Percentiles rank a stretch among this genome's conserved stretches.
Evolutionary conservation across 2,888 invertebrate genomes (phyloP).

Genomic region (Graphium colonna): DNA sequence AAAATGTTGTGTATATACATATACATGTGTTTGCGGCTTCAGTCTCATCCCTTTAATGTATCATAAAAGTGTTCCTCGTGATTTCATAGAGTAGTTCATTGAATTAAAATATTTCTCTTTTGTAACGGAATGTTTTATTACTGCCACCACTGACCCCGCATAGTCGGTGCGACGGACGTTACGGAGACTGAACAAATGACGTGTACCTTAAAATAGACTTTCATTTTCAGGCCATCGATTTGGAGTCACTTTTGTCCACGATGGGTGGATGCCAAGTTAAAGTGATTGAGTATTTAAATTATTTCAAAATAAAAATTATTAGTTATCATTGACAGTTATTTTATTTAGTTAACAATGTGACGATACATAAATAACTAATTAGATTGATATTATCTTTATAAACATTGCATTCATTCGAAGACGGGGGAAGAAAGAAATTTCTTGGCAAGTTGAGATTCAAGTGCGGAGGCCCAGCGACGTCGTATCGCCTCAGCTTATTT

Average conservation of each 20-base stretch:
- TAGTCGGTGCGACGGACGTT: background rate
- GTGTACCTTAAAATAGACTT: slow-evolving; percentile 42
- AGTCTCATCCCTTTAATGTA: slow-evolving; percentile 58
- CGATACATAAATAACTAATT: slow-evolving; percentile 27
- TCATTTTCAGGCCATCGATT: slow-evolving; percentile 65
- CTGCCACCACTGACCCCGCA: background rate
- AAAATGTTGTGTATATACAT: slow-evolving; percentile 56
- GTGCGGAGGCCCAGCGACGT: slow-evolving; percentile 81
- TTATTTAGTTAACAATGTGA: slow-evolving; percentile 50
- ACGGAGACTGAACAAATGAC: background rate
- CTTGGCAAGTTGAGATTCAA: slow-evolving; percentile 83
- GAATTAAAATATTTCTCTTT: slow-evolving; percentile 62
- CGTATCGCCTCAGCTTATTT: slow-evolving; percentile 46
- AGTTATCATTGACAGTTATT: slow-evolving; percentile 64
- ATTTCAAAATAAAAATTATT: slow-evolving; percentile 75
- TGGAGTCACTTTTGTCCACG: slow-evolving; percentile 56
- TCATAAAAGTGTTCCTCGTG: slow-evolving; percentile 62
- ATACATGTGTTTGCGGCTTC: slow-evolving; percentile 47
- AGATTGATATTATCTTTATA: slow-evolving; percentile 23
- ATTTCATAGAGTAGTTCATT: slow-evolving; percentile 66
- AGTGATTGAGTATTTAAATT: slow-evolving; percentile 75
- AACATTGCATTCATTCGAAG: slow-evolving; percentile 44
- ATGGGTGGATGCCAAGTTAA: slow-evolving; percentile 67
- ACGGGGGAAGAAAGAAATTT: slow-evolving; percentile 87
- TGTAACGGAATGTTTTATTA: slow-evolving; percentile 53